Base-by-base conservation (phyloP, 1,140 invertebrate genomes). In the Copidosoma floridanum region DNA sequence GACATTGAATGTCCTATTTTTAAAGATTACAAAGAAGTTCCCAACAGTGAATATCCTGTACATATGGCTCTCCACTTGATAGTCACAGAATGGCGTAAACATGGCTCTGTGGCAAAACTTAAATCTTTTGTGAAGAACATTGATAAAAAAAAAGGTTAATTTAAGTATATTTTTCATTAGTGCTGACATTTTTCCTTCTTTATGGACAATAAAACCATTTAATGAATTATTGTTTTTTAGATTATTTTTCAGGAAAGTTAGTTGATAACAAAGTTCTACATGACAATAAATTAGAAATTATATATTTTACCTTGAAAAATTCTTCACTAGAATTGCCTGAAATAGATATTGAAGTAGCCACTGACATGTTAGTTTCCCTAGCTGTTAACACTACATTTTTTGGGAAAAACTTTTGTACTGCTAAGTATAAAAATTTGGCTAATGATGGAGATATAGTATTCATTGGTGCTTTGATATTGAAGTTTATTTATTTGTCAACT, bases 1-100 rank as follows among this genome's bases (percentile, higher is more conserved):
- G 78, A 82, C 67, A 83, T 85, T 66, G 93, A 95, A 81, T 95
- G 93, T 75, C 69, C 79, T 2, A 74, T 92, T n/a, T n/a, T n/a
- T n/a, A n/a, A n/a, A n/a, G n/a, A n/a, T n/a, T n/a, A n/a, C n/a
- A n/a, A n/a, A n/a, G n/a, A n/a, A n/a, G n/a, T n/a, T n/a, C n/a
- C n/a, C n/a, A n/a, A n/a, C n/a, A n/a, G n/a, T n/a, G n/a, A n/a
- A n/a, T 73, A 91, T 57, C 81, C 92, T 60, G 77, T 83, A 20
- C 75, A 82, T 38, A 53, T 53, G 1, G 10, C 16, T 26, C 38
- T 26, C 18, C 41, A 40, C 27, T 32, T 53, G 6, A 27, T 84
- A 1, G 75, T 91, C 21, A 74, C 80, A 32, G 85, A 86, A 6
- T 70, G 82, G 38, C 80, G 76, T 67, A 76, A 84, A 66, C 75